Base-by-base conservation (phyloP, 1,140 invertebrate species). In the Cotesia chilonis region DNA sequence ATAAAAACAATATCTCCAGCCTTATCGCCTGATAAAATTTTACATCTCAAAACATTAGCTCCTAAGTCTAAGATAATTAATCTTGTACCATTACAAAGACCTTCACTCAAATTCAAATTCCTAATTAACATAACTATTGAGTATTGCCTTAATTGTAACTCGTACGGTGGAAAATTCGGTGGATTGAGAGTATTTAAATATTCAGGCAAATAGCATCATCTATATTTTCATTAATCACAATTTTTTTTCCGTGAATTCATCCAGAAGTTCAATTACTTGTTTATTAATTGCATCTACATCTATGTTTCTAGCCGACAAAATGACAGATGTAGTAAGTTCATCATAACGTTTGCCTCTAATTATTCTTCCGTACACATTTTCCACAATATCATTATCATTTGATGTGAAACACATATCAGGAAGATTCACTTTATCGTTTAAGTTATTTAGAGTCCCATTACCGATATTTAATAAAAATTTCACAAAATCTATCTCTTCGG, bases 241-340 rank as follows among this genome's bases (percentile, higher is more conserved):
- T 64, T 71, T 68, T 17, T 17, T 38, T 70, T 73, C 52, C 0
- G 55, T 73, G 10, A 5, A 4, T 7, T 14, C 1, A 63, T 73
- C 71, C 12, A 73, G 68, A 68, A 73, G 61, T 51, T 70, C 54
- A 20, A 76, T 51, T 35, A 72, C 71, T 37, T 10, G 12, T 5
- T 71, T 61, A 51, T 76, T 77, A 4, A 76, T 76, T 47, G 57
- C 60, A 9, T 74, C 61, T 0, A 77, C 74, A 68, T 76, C 68
- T 10, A 28, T 59, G n/a, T n/a, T n/a, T n/a, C n/a, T n/a, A n/a
- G n/a, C n/a, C n/a, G n/a, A n/a, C n/a, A n/a, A n/a, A n/a, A n/a
- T n/a, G n/a, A n/a, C n/a, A n/a, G n/a, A n/a, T n/a, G n/a, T n/a
- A n/a, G n/a, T n/a, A n/a, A n/a, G n/a, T n/a, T n/a, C n/a, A n/a